Evolutionary conservation across 2,797 vertebrate genomes (phyloP).

Genomic region (Rhinogobio ventralis): DNA sequence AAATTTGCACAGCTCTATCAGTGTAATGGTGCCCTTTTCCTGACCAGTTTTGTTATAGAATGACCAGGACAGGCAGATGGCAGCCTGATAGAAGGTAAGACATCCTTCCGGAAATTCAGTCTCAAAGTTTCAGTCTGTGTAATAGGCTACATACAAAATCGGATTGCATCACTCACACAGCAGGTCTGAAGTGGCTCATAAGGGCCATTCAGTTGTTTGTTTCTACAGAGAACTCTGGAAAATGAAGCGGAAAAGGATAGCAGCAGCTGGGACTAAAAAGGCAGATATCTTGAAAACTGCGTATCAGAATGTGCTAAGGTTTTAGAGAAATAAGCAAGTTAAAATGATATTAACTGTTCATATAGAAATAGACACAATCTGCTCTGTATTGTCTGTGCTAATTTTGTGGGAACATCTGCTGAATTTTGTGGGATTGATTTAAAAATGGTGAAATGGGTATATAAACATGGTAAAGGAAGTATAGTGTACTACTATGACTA

Average conservation of each 20-base stretch:
- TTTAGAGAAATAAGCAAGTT: background rate
- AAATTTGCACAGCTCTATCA: background rate
- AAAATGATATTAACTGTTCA: background rate
- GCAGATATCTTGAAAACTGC: slow-evolving; percentile 24
- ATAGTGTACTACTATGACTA: background rate
- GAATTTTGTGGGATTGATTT: background rate
- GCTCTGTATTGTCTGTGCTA: background rate
- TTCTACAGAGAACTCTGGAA: slow-evolving; percentile 24
- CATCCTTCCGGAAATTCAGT: slow-evolving; percentile 36
- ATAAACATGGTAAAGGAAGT: background rate
- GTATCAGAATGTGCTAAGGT: background rate
- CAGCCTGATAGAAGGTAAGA: slow-evolving; percentile 26
- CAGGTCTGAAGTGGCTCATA: slow-evolving; percentile 40
- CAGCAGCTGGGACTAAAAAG: slow-evolving; percentile 25
- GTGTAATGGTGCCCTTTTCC: slow-evolving; percentile 26
- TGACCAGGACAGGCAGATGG: slow-evolving; percentile 36
- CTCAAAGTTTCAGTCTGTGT: slow-evolving; percentile 36
- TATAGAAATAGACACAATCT: background rate
- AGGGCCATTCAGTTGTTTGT: slow-evolving; percentile 44
- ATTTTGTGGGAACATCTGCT: background rate
- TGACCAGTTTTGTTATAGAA: slow-evolving; percentile 26
- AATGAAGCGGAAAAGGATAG: slow-evolving; percentile 36
- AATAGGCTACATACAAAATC: slow-evolving; percentile 37
- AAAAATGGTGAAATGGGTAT: background rate
- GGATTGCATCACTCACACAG: slow-evolving; percentile 33